Conservation (phyloP, 30 jellyfish, hydroid and myxozoan genomes). For the Aurelia aurita complex sp. Pacific region DNA sequence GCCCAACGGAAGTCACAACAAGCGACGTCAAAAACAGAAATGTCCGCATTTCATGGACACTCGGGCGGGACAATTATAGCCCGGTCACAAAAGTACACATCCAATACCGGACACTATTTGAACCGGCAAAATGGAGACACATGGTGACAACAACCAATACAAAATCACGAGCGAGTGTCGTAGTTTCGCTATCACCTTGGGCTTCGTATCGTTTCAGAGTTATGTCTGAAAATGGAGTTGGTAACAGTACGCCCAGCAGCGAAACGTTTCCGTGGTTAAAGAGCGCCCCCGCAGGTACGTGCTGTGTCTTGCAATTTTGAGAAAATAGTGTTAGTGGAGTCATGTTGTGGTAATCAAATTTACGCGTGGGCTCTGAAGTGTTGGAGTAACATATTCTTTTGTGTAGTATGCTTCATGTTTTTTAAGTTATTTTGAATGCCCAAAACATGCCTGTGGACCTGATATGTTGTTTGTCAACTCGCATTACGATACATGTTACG, state of each 20-base stretch:
- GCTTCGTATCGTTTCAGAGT: constrained; percentile 85
- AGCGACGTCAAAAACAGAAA: constrained; percentile 53
- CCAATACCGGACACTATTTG: constrained; percentile 75
- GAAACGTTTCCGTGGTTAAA: constrained; percentile 89
- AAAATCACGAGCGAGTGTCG: constrained; percentile 67
- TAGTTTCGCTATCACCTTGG: constrained; percentile 89
- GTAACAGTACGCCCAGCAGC: constrained; percentile 88
- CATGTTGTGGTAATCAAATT: too few relatives aligned
- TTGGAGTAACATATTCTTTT: too few relatives aligned
- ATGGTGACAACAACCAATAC: constrained; percentile 58
- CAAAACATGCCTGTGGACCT: too few relatives aligned
- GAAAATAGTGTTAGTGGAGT: too few relatives aligned
- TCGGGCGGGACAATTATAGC: constrained; percentile 91
- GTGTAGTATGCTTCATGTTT: too few relatives aligned
- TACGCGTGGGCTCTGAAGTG: too few relatives aligned
- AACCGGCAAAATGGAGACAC: constrained; percentile 66
- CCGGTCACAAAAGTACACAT: constrained; percentile 81
- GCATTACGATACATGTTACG: too few relatives aligned
- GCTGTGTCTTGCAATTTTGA: too few relatives aligned
- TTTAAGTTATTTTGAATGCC: too few relatives aligned
- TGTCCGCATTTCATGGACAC: constrained; percentile 82
- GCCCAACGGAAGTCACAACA: constrained; percentile 81
- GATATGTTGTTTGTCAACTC: too few relatives aligned
- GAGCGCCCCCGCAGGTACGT: constrained; percentile 84
- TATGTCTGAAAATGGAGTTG: constrained; percentile 83